A percentile compares a stretch with the other conserved stretches of the same genome.
phyloP scores from a whole-genome alignment of 2,888 invertebrate species.

The Hirtodrosophila cameraria region DNA sequence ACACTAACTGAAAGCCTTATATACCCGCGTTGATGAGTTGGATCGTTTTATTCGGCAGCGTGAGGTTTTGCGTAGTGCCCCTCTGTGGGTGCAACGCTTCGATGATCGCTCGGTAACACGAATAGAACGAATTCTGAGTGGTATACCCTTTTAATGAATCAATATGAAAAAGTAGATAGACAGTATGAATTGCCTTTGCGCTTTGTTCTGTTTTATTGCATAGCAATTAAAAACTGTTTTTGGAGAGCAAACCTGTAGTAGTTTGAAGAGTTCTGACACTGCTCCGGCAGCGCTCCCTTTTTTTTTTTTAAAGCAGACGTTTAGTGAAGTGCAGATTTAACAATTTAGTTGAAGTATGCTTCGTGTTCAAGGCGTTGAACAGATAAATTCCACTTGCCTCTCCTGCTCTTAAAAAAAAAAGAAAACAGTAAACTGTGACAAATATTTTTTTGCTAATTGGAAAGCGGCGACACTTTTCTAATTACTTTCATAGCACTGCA shows the following conservation, averaged over 20 bases:
- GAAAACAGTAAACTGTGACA: slow-evolving; percentile 43
- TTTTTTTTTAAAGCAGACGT: not conserved
- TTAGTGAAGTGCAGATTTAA: slow-evolving; percentile 35
- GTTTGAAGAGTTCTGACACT: slow-evolving; percentile 31
- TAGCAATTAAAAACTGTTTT: slow-evolving; percentile 49
- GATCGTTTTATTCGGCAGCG: slow-evolving; percentile 85
- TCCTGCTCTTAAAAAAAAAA: slow-evolving; percentile 31
- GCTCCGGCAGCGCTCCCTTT: no score
- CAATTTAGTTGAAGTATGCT: slow-evolving; percentile 56
- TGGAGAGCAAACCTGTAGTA: slow-evolving; percentile 26
- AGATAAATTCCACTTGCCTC: slow-evolving; percentile 18
- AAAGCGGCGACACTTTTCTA: slow-evolving; percentile 48
- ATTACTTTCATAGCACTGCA: slow-evolving; percentile 55
- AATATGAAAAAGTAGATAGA: not conserved
- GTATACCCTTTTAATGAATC: slow-evolving; percentile 32
- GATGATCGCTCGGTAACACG: slow-evolving; percentile 77
- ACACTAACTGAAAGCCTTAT: slow-evolving; percentile 84
- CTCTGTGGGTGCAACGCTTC: slow-evolving; percentile 49
- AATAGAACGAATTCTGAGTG: slow-evolving; percentile 80
- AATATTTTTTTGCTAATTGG: slow-evolving; percentile 63
- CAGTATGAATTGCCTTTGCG: not conserved
- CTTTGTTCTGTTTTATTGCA: slow-evolving; percentile 3
- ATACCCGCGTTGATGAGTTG: slow-evolving; percentile 86
- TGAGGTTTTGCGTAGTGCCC: slow-evolving; percentile 81
- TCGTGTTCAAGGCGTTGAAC: slow-evolving; percentile 67